Conservation (phyloP, 2,888 invertebrate species). For the Xiphydria camelus region DNA sequence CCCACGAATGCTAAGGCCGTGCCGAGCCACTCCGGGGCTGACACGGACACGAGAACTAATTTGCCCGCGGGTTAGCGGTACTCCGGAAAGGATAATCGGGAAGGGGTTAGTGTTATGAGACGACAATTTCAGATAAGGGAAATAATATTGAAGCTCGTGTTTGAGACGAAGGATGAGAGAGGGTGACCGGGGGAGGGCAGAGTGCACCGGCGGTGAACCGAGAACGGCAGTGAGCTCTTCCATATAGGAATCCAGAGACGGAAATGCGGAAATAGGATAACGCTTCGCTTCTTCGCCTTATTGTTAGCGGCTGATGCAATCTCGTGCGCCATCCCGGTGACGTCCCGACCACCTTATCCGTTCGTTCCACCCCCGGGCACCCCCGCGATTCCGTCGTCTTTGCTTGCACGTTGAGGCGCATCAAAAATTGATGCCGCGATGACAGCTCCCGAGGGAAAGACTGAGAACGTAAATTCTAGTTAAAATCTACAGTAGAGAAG, state of each 20-base stretch:
- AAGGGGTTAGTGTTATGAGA: constrained; percentile 19
- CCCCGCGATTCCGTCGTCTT: too few relatives aligned
- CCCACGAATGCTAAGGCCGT: too few relatives aligned
- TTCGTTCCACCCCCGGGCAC: not conserved
- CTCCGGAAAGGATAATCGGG: constrained; percentile 7
- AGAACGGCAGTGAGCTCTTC: constrained; percentile 3
- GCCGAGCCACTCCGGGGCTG: too few relatives aligned
- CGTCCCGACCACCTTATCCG: not conserved
- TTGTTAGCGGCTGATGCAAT: constrained; percentile 8
- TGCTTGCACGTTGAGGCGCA: too few relatives aligned
- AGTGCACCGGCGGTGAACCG: not conserved
- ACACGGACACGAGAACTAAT: not conserved
- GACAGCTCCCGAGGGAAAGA: too few relatives aligned
- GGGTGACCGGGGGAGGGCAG: too few relatives aligned
- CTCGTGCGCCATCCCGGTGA: not conserved
- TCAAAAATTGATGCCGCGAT: too few relatives aligned
- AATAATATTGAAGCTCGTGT: constrained; percentile 21
- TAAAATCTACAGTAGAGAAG: too few relatives aligned
- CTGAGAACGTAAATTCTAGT: too few relatives aligned
- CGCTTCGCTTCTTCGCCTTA: constrained; percentile 17
- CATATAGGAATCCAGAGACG: constrained; percentile 16
- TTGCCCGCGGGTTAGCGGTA: not conserved
- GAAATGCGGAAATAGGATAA: constrained; percentile 22
- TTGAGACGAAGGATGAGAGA: constrained; percentile 14
- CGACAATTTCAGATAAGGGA: constrained; percentile 30